phyloP scores from a whole-genome alignment of 2,888 invertebrate species.

The Thecocarcelia acutangulata region DNA sequence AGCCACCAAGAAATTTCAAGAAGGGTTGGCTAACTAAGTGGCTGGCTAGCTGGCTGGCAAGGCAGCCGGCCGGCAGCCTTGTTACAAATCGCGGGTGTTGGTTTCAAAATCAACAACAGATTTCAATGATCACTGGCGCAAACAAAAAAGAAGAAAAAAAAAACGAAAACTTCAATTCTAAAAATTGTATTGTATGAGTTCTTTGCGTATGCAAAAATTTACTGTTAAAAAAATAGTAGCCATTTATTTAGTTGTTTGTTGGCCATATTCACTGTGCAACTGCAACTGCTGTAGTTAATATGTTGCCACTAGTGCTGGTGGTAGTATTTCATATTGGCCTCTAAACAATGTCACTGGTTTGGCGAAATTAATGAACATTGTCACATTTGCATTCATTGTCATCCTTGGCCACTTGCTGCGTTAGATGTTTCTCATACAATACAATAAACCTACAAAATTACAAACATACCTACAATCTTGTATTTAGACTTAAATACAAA shows the following conservation, averaged over 20 bases:
- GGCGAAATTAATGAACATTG: constrained; percentile 72
- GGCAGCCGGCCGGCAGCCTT: neutral
- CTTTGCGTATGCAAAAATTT: constrained; percentile 15
- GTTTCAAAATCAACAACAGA: constrained; percentile 52
- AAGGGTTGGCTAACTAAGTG: neutral
- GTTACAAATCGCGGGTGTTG: constrained; percentile 67
- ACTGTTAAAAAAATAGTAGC: constrained; percentile 43
- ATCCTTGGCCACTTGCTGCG: constrained; percentile 71
- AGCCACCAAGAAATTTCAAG: constrained; percentile 15
- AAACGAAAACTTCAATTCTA: constrained; percentile 40
- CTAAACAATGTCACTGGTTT: constrained; percentile 60
- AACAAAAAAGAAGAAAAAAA: neutral
- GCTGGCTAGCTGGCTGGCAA: neutral
- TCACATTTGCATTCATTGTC: constrained; percentile 72
- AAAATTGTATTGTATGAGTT: constrained; percentile 39
- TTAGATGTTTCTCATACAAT: constrained; percentile 64
- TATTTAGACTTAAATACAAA: constrained; percentile 50
- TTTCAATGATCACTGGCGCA: constrained; percentile 37
- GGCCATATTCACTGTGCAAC: constrained; percentile 23
- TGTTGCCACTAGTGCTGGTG: constrained; percentile 12
- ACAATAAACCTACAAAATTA: constrained; percentile 8
- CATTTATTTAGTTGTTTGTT: constrained; percentile 47
- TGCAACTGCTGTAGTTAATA: constrained; percentile 5
- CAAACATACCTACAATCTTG: neutral
- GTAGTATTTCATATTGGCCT: constrained; percentile 54